Evolutionary conservation across 1,140 invertebrate genomes (phyloP), one percentile per base, ranked within the genome.

Genomic region (Ditylenchus dipsaci): DNA sequence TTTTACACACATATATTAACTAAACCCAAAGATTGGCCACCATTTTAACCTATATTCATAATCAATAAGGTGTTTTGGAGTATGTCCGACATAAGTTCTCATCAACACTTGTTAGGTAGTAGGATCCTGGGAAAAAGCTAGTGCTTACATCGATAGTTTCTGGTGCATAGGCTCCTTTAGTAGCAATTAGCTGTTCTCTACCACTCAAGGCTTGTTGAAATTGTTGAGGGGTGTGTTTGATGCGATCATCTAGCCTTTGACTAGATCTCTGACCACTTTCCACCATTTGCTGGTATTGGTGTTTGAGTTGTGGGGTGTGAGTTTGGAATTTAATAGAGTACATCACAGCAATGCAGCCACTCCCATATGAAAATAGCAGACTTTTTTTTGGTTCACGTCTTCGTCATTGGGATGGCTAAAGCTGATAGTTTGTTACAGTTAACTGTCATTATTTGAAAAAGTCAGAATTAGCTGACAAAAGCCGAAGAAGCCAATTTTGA

Each of bases 281-380:
- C 13, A 62, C 49, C 65, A 82, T 78, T 43, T 66, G 56, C 15
- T 42, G 23, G 15, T 27, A 15, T 1, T 26, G 15, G 43, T 42
- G 56, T 61, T 17, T 42, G 60, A 8, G 15, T 15, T 45, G 33
- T 47, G 17, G 3, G 33, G 33, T 63, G 5, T 33, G 59, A 9
- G 65, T 59, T 47, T 63, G 86, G 33, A 96, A 87, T 49, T 87
- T 88, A n/a, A 97, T 85, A 0, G 93, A 95, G 83, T 90, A 98
- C 90, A 99, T 91, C 0, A 92, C 91, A 0, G 95, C 91, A 17
- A 93, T 92, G 9, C 95, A 84, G 0, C 96, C 96, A 1, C 95
- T 97, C 0, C 96, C 96, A 84, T 98, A 99, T 0, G 95, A 97
- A 85, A 99, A 99, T 42, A 98, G 81, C 1, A 89, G 90, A 60